Percentiles rank a stretch among this genome's conserved stretches.
phyloP scores from a whole-genome alignment of 2,888 invertebrate species.

The Melieria picta region DNA sequence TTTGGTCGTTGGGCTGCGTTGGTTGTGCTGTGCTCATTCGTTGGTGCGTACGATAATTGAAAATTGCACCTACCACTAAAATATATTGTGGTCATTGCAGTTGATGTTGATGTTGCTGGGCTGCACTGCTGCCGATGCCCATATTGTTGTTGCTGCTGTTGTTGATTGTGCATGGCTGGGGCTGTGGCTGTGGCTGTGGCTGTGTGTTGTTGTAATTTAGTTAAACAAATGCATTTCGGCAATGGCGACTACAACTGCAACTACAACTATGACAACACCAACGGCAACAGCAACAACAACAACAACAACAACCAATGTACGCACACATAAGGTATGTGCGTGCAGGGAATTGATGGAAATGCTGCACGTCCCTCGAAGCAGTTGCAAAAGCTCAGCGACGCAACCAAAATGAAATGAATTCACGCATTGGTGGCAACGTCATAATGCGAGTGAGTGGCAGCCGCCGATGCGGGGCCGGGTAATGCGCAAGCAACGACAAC shows the following conservation, averaged over 20 bases:
- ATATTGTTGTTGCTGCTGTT: neutral
- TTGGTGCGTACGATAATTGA: slow-evolving; percentile 20
- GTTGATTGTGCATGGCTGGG: neutral
- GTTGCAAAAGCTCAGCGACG: slow-evolving; percentile 28
- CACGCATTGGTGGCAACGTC: neutral
- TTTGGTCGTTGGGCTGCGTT: too few relatives aligned
- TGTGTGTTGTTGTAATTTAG: slow-evolving; percentile 19
- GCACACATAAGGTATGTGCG: neutral
- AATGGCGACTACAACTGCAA: neutral
- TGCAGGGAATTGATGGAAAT: slow-evolving; percentile 1
- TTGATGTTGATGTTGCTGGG: slow-evolving; percentile 18
- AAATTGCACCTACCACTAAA: slow-evolving; percentile 18
- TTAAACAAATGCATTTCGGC: slow-evolving; percentile 23
- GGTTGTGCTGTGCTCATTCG: neutral
- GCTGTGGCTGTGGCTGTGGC: neutral
- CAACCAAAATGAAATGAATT: slow-evolving; percentile 32
- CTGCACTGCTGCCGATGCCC: neutral
- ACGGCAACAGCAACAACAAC: neutral
- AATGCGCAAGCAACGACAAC: slow-evolving; percentile 8
- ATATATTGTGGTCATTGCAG: slow-evolving; percentile 26
- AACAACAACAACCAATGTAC: neutral
- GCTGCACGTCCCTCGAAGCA: slow-evolving; percentile 21
- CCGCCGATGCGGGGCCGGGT: slow-evolving; percentile 2
- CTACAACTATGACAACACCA: neutral
- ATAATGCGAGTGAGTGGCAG: neutral